Evolutionary conservation across 1,140 invertebrate genomes (phyloP).

Genomic region (Drosophila melanica): DNA sequence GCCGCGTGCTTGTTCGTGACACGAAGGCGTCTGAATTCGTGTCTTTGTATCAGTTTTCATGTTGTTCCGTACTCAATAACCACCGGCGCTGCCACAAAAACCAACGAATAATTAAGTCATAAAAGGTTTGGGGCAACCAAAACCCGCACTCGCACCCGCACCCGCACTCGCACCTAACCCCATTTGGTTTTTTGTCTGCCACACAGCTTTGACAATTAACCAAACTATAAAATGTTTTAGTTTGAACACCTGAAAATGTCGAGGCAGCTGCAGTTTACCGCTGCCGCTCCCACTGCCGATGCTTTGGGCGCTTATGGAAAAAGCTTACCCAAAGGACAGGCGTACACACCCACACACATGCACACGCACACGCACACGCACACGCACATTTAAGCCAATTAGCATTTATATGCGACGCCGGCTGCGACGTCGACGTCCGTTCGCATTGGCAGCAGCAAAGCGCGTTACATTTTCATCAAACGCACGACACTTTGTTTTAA

Average conservation of each 20-base stretch:
- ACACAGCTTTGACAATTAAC: conserved; percentile 77
- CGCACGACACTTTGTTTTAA: conserved; percentile 82
- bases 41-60: conserved; percentile 12
- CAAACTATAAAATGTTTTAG: conserved; percentile 82
- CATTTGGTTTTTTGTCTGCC: conserved; percentile 41
- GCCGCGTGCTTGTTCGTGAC: too few relatives aligned
- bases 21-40: neutral
- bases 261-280: conserved; percentile 15
- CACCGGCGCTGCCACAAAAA: conserved; percentile 60
- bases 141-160: neutral
- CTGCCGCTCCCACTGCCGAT: conserved; percentile 8
- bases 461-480: conserved; percentile 83
- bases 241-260: conserved; percentile 74
- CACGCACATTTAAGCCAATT: conserved; percentile 77
- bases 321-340: conserved; percentile 49
- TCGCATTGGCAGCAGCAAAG: conserved; percentile 42
- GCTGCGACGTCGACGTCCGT: conserved; percentile 22
- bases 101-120: conserved; percentile 80
- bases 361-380: conserved; percentile 28
- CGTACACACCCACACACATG: conserved; percentile 27
- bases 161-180: neutral
- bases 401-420: conserved; percentile 77
- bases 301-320: conserved; percentile 25
- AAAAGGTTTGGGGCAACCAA: conserved; percentile 65
- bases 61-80: conserved; percentile 41